These are phyloP conservation scores for Hirtodrosophila duncani DNA, from an alignment of 2,888 invertebrate genomes.

Conservation along the genomic window DNA sequence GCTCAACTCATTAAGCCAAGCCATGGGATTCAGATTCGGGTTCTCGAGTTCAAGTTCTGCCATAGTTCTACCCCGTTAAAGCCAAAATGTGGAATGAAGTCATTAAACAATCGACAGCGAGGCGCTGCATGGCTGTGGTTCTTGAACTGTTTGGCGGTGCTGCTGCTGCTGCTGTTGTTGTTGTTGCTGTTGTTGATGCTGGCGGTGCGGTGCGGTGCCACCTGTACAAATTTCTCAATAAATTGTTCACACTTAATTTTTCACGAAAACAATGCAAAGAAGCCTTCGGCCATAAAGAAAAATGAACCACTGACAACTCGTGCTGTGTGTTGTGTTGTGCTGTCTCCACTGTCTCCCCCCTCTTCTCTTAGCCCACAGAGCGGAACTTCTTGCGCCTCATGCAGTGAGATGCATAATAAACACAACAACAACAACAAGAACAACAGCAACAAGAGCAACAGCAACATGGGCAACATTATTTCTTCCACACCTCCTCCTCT, in stretches of 20 bases:
- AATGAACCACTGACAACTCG: slow-evolving; percentile 72
- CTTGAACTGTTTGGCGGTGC: slow-evolving; percentile 5
- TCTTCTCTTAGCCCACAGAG: slow-evolving; percentile 14
- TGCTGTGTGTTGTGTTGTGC: slow-evolving; percentile 52
- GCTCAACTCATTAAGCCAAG: slow-evolving; percentile 53
- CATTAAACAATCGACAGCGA: slow-evolving; percentile 63
- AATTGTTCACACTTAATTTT: slow-evolving; percentile 72
- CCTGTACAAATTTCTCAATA: slow-evolving; percentile 71
- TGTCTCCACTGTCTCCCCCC: background rate
- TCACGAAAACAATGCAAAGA: slow-evolving; percentile 61
- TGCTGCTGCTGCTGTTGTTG: slow-evolving; percentile 1
- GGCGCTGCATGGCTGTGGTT: slow-evolving; percentile 39
- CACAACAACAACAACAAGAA: slow-evolving; percentile 37
- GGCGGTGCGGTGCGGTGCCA: slow-evolving; percentile 40
- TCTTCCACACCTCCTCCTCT: slow-evolving; percentile 43
- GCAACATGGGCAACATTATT: slow-evolving; percentile 35
- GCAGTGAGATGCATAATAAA: slow-evolving; percentile 68
- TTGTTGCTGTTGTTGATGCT: slow-evolving; percentile 9
- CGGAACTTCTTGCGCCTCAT: slow-evolving; percentile 46
- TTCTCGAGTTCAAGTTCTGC: too few relatives aligned
- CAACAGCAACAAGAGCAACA: background rate
- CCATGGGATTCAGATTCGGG: slow-evolving; percentile 42
- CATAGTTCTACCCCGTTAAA: background rate
- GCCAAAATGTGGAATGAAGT: slow-evolving; percentile 53
- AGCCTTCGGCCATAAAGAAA: slow-evolving; percentile 42